Percentiles rank a stretch among this genome's conserved stretches.
These are phyloP conservation scores for Aplocera efformata DNA, from an alignment of 2,888 invertebrate genomes.

Conservation along the genomic window DNA sequence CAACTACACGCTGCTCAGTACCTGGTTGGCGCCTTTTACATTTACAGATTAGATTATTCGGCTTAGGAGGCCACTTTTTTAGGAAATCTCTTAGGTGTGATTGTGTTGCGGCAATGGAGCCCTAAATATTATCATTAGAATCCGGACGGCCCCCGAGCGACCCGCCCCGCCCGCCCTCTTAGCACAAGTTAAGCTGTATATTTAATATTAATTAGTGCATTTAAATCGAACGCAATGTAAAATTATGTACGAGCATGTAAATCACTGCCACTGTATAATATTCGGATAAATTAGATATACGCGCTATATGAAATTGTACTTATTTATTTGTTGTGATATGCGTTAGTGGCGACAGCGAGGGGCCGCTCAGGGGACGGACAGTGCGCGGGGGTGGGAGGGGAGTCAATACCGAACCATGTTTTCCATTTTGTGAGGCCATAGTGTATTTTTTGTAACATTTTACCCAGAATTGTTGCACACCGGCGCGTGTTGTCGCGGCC, in stretches of 20 bases:
- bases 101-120: conserved; percentile 21
- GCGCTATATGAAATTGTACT: conserved; percentile 55
- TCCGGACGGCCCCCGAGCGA: conserved; percentile 49
- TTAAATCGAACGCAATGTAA: conserved; percentile 61
- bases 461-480: conserved; percentile 25
- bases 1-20: conserved; percentile 31
- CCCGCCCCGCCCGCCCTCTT: conserved; percentile 44
- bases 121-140: conserved; percentile 46
- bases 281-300: conserved; percentile 48
- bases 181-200: conserved; percentile 34
- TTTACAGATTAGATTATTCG: conserved; percentile 29
- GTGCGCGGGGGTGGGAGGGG: conserved; percentile 10
- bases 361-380: conserved; percentile 4
- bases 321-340: conserved; percentile 60
- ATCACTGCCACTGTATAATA: conserved; percentile 65
- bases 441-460: conserved; percentile 38
- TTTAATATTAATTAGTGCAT: conserved; percentile 54
- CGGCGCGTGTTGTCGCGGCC: conserved; percentile 17
- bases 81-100: conserved; percentile 27
- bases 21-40: conserved; percentile 24
- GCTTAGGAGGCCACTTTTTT: conserved; percentile 31
- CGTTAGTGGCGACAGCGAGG: conserved; percentile 26
- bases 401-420: conserved; percentile 41
- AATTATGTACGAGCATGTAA: conserved; percentile 56
- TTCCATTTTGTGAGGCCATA: conserved; percentile 46